Percentiles rank a stretch among this genome's conserved stretches.
phyloP scores from a whole-genome alignment of 2,113 vertebrate genomes.

The Panthera uncia region DNA sequence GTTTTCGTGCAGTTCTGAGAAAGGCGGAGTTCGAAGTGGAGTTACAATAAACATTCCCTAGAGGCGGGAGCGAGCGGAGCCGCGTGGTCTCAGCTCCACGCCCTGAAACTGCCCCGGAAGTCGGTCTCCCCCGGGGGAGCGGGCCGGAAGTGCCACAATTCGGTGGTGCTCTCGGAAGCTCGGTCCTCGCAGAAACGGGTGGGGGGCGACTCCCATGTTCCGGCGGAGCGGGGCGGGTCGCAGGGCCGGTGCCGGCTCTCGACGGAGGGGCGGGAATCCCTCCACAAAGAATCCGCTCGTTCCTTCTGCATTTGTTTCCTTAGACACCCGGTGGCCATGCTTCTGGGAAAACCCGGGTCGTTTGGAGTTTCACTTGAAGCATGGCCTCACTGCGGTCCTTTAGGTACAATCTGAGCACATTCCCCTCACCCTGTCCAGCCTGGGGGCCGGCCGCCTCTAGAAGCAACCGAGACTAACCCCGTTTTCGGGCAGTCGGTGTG shows the following conservation, averaged over 20 bases:
- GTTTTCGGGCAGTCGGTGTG: not conserved
- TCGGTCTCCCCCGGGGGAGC: not conserved
- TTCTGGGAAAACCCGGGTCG: not conserved
- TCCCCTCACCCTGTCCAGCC: not conserved
- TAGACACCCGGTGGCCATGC: not conserved
- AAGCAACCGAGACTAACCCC: not conserved
- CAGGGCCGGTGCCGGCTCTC: rapidly evolving
- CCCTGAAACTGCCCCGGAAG: not conserved
- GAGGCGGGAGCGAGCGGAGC: rapidly evolving
- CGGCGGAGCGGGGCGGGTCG: not conserved
- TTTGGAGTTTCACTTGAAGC: not conserved
- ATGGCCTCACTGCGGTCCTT: not conserved
- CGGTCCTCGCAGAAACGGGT: not conserved
- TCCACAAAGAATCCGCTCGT: not conserved
- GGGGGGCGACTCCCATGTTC: not conserved
- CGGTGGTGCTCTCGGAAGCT: not conserved
- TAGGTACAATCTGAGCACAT: not conserved
- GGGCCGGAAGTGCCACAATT: not conserved
- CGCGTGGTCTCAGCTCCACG: rapidly evolving
- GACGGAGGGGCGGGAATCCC: not conserved
- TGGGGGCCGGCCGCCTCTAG: not conserved
- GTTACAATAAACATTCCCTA: rapidly evolving
- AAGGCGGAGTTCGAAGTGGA: not conserved
- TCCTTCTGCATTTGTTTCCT: not conserved
- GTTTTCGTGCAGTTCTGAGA: not conserved